These are phyloP conservation scores for Propsilocerus akamusi DNA, from an alignment of 1,140 invertebrate species.

Conservation along the genomic window DNA sequence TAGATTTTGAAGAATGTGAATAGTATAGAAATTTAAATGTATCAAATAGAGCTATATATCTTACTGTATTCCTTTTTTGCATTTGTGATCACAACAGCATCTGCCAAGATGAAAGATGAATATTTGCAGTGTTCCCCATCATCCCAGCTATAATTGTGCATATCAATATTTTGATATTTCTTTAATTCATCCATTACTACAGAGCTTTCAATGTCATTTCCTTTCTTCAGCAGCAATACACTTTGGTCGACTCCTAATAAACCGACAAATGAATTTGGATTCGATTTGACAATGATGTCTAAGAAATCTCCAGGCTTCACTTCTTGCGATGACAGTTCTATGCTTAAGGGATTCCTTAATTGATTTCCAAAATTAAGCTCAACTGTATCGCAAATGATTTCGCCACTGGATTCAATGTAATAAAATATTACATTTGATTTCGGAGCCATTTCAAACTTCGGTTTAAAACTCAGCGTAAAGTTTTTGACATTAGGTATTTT, in stretches of 20 bases:
- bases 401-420: not conserved
- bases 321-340: constrained; percentile 30
- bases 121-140: not conserved
- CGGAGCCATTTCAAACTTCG: constrained; percentile 2
- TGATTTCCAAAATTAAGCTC: constrained; percentile 1
- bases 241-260: constrained; percentile 72
- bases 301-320: constrained; percentile 43
- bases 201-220: constrained; percentile 26
- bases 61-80: not conserved
- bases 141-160: not conserved
- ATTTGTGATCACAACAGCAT: not conserved
- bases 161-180: constrained; percentile 22
- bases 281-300: constrained; percentile 43
- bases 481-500: constrained; percentile 28
- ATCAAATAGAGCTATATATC: not conserved
- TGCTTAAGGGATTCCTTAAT: constrained; percentile 4
- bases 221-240: constrained; percentile 47
- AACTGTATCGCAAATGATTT: not conserved
- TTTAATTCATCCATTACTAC: constrained; percentile 23
- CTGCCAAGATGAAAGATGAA: not conserved
- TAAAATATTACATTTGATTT: not conserved
- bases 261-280: constrained; percentile 61
- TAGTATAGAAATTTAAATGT: not conserved
- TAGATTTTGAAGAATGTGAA: no score
- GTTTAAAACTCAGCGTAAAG: constrained; percentile 5